Evolutionary conservation across 64 coral and sea anemone genomes (phyloP).

Genomic region (Pocillopora damicornis): DNA sequence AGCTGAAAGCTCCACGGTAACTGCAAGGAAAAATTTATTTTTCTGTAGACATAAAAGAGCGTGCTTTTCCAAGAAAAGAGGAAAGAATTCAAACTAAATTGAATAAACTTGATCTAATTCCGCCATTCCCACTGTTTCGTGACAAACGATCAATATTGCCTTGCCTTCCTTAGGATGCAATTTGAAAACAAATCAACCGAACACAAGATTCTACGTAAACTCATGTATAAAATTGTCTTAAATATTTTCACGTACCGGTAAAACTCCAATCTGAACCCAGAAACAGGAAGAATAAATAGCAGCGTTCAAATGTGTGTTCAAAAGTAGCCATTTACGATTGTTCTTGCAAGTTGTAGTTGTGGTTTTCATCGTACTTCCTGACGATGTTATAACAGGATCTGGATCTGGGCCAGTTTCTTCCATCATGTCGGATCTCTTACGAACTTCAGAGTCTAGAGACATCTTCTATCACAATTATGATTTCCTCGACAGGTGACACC

Average conservation of each 20-base stretch:
- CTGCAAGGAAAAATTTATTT: too few species aligned
- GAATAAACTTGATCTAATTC: too few species aligned
- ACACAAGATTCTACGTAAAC: too few species aligned
- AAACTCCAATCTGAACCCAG: slow-evolving; percentile 90
- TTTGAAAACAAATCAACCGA: background rate
- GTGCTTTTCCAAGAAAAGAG: too few species aligned
- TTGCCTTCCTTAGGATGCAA: background rate
- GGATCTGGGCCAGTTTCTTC: background rate
- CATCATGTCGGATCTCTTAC: background rate
- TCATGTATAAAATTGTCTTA: background rate
- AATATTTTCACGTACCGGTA: slow-evolving; percentile 61
- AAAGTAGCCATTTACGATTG: slow-evolving; percentile 38
- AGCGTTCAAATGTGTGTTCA: slow-evolving; percentile 83
- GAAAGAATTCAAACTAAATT: too few species aligned
- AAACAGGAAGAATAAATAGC: slow-evolving; percentile 88
- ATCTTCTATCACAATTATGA: background rate
- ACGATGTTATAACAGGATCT: background rate
- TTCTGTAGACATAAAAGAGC: too few species aligned
- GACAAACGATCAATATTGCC: too few species aligned
- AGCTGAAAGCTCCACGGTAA: too few species aligned
- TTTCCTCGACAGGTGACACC: too few species aligned
- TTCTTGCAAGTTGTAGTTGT: background rate
- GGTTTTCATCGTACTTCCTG: background rate
- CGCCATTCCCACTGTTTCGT: too few species aligned
- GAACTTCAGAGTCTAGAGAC: background rate